These are phyloP conservation scores for Halyomorpha halys DNA, from an alignment of 1,140 invertebrate genomes.

Conservation along the genomic window DNA sequence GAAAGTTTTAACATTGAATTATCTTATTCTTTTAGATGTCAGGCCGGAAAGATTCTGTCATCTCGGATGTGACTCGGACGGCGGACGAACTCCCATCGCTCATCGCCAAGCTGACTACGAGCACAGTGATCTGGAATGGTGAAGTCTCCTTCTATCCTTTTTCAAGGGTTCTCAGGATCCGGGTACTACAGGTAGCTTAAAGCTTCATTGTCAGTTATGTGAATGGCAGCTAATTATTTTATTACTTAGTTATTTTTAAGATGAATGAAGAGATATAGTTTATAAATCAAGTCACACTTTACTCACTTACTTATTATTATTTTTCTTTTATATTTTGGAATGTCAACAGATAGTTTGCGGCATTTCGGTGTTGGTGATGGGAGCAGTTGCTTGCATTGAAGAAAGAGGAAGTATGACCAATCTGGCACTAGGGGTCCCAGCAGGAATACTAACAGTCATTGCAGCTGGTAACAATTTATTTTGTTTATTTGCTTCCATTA, in stretches of 20 bases:
- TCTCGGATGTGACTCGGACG: constrained; percentile 22
- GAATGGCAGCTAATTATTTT: no score
- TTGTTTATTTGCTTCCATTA: no score
- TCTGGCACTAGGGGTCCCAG: constrained; percentile 49
- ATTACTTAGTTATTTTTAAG: no score
- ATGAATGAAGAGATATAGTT: no score
- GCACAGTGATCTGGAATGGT: constrained; percentile 18
- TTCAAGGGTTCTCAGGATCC: constrained; percentile 22
- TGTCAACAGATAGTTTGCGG: constrained; percentile 48
- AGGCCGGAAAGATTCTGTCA: constrained; percentile 20
- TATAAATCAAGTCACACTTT: no score
- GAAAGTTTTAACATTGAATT: no score
- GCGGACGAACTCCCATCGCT: constrained; percentile 24
- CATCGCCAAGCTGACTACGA: constrained; percentile 23
- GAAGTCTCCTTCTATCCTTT: constrained; percentile 21
- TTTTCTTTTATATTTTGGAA: no score
- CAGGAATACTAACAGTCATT: constrained; percentile 45
- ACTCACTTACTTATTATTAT: no score
- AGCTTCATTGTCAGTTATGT: no score
- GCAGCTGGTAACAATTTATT: constrained; percentile 42
- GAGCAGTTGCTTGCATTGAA: constrained; percentile 51
- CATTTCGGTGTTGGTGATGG: constrained; percentile 50
- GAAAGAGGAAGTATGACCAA: constrained; percentile 46
- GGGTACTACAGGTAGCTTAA: constrained; percentile 27
- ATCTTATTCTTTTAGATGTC: constrained; percentile 17